Conservation (phyloP, 2,797 vertebrate genomes). For the Chaenodraco wilsoni region DNA sequence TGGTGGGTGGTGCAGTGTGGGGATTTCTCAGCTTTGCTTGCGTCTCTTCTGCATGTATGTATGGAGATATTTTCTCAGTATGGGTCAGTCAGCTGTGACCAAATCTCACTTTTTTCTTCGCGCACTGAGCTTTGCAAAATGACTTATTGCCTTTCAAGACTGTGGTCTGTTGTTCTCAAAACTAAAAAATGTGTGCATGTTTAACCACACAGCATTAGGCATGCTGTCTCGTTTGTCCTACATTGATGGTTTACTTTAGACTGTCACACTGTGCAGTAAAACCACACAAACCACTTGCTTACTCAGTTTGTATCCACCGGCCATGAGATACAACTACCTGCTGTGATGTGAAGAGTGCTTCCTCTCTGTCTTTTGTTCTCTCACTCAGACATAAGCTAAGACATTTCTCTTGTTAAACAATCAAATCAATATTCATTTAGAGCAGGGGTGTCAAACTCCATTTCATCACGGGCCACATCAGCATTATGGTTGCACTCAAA, state of each 20-base stretch:
- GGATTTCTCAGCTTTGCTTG: not conserved
- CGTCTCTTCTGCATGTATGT: not conserved
- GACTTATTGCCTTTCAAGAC: not conserved
- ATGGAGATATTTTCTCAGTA: constrained; percentile 4
- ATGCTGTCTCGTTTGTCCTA: not conserved
- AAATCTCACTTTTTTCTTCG: not conserved
- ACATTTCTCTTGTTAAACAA: not conserved
- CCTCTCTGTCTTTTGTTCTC: constrained; percentile 1
- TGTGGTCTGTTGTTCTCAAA: not conserved
- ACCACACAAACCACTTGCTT: constrained; percentile 56
- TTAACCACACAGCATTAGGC: constrained; percentile 5
- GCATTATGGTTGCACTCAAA: no score
- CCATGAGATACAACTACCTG: not conserved
- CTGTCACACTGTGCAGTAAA: constrained; percentile 24
- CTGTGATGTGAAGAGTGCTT: not conserved
- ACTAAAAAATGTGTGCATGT: not conserved
- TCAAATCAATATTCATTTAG: not conserved
- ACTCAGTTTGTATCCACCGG: constrained; percentile 1
- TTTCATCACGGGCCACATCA: no score
- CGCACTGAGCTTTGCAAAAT: not conserved
- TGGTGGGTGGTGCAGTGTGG: not conserved
- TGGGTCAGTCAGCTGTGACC: not conserved
- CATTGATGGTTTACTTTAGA: not conserved
- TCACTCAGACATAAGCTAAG: not conserved
- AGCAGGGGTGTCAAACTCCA: no score